A percentile compares a stretch with the other conserved stretches of the same genome.
These are phyloP conservation scores for Apodemia hepburni DNA, from an alignment of 2,888 invertebrate species.

Conservation along the genomic window DNA sequence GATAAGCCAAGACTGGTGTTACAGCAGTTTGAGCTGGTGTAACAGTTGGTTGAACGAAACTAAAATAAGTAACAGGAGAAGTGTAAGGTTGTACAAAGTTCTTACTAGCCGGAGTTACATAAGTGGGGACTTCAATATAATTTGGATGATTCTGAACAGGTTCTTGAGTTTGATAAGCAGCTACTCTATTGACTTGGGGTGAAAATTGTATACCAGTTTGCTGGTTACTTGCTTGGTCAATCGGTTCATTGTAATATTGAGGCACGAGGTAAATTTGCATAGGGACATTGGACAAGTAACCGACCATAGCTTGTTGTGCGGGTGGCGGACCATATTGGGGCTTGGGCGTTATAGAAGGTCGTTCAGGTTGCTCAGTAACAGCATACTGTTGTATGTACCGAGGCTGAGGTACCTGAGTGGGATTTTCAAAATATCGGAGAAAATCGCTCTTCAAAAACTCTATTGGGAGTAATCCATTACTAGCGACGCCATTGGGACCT, in stretches of 20 bases:
- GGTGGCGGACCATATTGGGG: slow-evolving; percentile 42
- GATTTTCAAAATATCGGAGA: slow-evolving; percentile 50
- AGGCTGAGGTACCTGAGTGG: slow-evolving; percentile 42
- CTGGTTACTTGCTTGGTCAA: slow-evolving; percentile 39
- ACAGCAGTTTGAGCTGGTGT: slow-evolving; percentile 44
- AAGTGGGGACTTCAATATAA: slow-evolving; percentile 56
- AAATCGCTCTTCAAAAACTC: slow-evolving; percentile 59
- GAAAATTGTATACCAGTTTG: slow-evolving; percentile 47
- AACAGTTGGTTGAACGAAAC: slow-evolving; percentile 52
- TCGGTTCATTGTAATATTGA: slow-evolving; percentile 56
- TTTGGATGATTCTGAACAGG: slow-evolving; percentile 50
- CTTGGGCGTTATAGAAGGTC: slow-evolving; percentile 37
- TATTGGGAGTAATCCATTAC: slow-evolving; percentile 41
- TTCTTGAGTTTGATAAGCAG: slow-evolving; percentile 47
- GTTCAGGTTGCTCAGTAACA: slow-evolving; percentile 63
- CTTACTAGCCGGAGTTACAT: slow-evolving; percentile 49
- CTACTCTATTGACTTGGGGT: slow-evolving; percentile 37
- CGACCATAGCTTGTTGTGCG: slow-evolving; percentile 58
- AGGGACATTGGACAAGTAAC: slow-evolving; percentile 67
- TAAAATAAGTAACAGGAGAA: slow-evolving; percentile 49
- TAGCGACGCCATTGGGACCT: slow-evolving; percentile 34
- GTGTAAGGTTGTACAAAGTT: slow-evolving; percentile 50
- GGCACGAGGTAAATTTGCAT: slow-evolving; percentile 73
- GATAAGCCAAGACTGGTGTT: slow-evolving; percentile 53
- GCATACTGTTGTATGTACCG: slow-evolving; percentile 66